phyloP scores from a whole-genome alignment of 2,113 vertebrate genomes.

The Xiphias gladius region DNA sequence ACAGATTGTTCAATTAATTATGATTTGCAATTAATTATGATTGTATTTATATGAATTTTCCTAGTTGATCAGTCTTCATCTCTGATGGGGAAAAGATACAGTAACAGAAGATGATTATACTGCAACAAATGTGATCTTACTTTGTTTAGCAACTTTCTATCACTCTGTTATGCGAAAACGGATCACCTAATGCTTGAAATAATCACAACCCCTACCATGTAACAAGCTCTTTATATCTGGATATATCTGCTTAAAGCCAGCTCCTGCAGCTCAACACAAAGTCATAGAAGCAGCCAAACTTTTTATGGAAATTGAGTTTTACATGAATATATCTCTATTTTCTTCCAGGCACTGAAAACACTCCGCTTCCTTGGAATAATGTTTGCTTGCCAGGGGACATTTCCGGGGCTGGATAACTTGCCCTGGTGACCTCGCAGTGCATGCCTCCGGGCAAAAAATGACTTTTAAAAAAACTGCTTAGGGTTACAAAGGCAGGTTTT shows the following conservation, averaged over 20 bases:
- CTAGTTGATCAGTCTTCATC: too few relatives aligned
- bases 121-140: not conserved
- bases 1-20: not conserved
- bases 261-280: not conserved
- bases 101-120: not conserved
- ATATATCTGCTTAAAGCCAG: not conserved
- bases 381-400: slow-evolving; percentile 50
- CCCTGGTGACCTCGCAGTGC: slow-evolving; percentile 48
- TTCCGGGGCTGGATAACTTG: slow-evolving; percentile 48
- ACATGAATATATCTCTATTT: slow-evolving; percentile 32
- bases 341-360: slow-evolving; percentile 41
- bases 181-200: not conserved
- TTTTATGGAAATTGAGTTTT: slow-evolving; percentile 31
- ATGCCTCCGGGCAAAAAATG: too few relatives aligned
- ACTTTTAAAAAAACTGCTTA: too few relatives aligned
- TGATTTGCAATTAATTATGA: not conserved
- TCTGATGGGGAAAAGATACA: not conserved
- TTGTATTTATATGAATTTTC: not conserved
- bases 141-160: not conserved
- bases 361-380: slow-evolving; percentile 13
- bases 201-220: not conserved
- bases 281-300: not conserved
- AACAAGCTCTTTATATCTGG: not conserved
- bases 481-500: not conserved
- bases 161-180: not conserved